Evolutionary conservation across 2,113 vertebrate species (phyloP).

Genomic region (Malurus melanocephalus): DNA sequence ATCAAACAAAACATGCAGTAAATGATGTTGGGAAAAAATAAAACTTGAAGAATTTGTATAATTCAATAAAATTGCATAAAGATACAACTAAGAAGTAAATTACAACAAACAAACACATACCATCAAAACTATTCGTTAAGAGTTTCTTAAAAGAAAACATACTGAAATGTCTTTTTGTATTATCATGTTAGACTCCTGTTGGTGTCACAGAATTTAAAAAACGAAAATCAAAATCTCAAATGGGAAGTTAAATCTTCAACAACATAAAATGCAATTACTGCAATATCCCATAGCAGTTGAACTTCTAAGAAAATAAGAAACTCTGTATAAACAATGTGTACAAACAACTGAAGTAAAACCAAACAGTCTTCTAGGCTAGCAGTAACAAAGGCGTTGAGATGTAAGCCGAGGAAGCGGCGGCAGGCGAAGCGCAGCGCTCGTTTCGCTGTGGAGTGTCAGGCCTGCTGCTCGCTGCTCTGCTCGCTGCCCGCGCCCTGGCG

Average conservation of each 20-base stretch:
- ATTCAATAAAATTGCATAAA: conserved; percentile 43
- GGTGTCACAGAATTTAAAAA: conserved; percentile 9
- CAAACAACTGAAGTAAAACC: neutral
- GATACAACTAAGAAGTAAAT: conserved; percentile 1
- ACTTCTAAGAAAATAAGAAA: conserved; percentile 10
- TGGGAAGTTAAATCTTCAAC: neutral
- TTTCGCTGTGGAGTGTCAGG: neutral
- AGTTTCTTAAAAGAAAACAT: neutral
- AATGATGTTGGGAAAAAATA: neutral
- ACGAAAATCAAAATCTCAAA: neutral
- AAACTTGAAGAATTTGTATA: neutral
- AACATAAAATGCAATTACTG: neutral
- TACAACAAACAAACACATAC: conserved; percentile 2
- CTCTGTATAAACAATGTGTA: conserved; percentile 40
- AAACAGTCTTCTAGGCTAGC: conserved; percentile 28
- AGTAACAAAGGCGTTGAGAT: conserved; percentile 21
- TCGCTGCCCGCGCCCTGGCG: neutral
- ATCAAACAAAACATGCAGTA: conserved; percentile 54
- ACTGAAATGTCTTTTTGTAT: neutral
- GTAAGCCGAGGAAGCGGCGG: neutral
- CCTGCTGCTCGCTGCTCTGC: neutral
- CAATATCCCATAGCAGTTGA: conserved; percentile 10
- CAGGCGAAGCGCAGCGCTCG: conserved; percentile 26
- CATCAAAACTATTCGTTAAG: conserved; percentile 26
- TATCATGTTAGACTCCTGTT: neutral